These are phyloP conservation scores for Myrmophylax atrothorax DNA, from an alignment of 2,113 vertebrate genomes.

Conservation along the genomic window DNA sequence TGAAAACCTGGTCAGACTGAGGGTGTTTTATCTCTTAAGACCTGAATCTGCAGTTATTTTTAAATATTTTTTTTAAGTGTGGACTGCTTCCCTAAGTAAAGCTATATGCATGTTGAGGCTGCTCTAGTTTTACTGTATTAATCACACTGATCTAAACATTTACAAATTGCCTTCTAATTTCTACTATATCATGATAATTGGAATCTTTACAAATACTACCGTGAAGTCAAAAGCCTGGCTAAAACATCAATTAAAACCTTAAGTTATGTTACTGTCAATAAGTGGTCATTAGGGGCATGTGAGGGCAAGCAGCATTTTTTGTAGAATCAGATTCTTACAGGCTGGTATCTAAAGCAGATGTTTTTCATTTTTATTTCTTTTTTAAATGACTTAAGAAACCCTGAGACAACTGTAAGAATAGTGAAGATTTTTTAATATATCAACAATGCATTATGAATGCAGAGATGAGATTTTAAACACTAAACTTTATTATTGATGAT, in stretches of 20 bases:
- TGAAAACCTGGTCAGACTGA: not conserved
- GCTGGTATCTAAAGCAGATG: not conserved
- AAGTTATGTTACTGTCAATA: slow-evolving; percentile 61
- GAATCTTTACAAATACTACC: slow-evolving; percentile 49
- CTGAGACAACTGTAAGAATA: not conserved
- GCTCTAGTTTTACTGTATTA: not conserved
- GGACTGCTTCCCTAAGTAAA: not conserved
- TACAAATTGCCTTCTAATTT: slow-evolving; percentile 59
- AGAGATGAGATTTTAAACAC: slow-evolving; percentile 1
- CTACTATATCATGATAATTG: slow-evolving; percentile 41
- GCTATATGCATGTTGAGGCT: not conserved
- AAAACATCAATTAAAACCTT: slow-evolving; percentile 48
- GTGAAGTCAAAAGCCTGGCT: slow-evolving; percentile 35
- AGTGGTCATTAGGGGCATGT: slow-evolving; percentile 44
- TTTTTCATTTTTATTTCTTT: slow-evolving; percentile 37
- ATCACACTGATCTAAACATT: not conserved
- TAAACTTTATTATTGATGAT: not conserved
- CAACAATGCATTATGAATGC: not conserved
- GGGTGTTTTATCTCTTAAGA: not conserved
- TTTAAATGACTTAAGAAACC: not conserved
- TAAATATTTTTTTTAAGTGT: not conserved
- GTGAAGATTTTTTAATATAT: not conserved
- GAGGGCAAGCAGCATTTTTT: not conserved
- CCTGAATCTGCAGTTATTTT: not conserved
- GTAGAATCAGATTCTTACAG: not conserved